Percentiles rank a stretch among this genome's conserved stretches.
Conservation (phyloP, 1,140 invertebrate genomes). For the Temnothorax curvispinosus region DNA sequence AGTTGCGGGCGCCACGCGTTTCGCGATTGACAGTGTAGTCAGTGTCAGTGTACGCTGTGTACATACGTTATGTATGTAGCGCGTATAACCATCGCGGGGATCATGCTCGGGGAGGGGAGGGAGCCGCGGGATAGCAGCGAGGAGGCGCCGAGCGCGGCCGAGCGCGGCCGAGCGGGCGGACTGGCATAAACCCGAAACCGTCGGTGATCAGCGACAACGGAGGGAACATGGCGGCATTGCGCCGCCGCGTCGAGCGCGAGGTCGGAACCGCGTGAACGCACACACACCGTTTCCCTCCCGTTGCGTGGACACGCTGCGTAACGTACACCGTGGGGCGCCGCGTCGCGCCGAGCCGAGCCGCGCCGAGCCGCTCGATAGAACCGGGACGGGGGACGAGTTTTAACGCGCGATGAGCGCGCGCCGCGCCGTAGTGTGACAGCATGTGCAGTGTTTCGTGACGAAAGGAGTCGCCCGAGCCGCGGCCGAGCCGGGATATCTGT, state of each 20-base stretch:
- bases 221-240: constrained; percentile 71
- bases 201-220: constrained; percentile 44
- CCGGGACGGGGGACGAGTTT: constrained; percentile 1
- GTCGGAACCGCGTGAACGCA: constrained; percentile 33
- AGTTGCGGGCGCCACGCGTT: not conserved
- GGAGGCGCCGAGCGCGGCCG: not conserved
- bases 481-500: constrained; percentile 65
- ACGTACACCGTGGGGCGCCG: not conserved
- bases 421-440: constrained; percentile 37
- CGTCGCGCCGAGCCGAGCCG: not conserved
- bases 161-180: constrained; percentile 2
- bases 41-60: not conserved
- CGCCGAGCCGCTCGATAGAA: constrained; percentile 7
- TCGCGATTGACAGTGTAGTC: not conserved
- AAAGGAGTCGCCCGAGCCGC: constrained; percentile 73
- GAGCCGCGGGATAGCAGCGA: no score
- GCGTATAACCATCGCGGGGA: not conserved
- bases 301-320: not conserved
- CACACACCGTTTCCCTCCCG: constrained; percentile 21
- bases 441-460: constrained; percentile 80
- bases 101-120: no score
- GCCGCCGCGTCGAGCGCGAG: constrained; percentile 53
- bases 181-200: not conserved
- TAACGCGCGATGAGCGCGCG: constrained; percentile 45
- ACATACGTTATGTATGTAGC: no score